Base-by-base conservation (phyloP, 2,113 vertebrate genomes). In the Pelusios castaneus region DNA sequence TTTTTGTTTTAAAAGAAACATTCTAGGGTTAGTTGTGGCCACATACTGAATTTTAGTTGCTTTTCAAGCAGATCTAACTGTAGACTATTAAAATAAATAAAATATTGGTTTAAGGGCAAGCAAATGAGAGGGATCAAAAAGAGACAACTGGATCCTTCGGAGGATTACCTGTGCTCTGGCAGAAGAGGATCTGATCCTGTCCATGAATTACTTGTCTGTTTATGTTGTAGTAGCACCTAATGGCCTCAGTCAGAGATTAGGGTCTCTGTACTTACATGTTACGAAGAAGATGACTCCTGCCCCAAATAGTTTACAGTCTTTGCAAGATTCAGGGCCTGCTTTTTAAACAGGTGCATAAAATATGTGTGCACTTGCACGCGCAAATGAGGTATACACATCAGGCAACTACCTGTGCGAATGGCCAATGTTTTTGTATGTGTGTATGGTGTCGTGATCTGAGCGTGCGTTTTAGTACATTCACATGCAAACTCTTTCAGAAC, bases 381-480 rank as follows among this genome's bases (percentile, higher is more conserved):
- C 63, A 70, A 51, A 38, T 82, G 43, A 25, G 0, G 0, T 11
- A 5, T 0, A 0, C 84, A n/a, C 67, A 29, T 60, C 1, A 1
- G 56, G 49, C 21, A 85, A 47, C 79, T 80, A 73, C 73, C 31
- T 4, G 60, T 38, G 21, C 17, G 77, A 58, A n/a, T 83, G 5
- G 54, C 6, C 13, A 16, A 31, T 80, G 29, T 31, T 41, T 14
- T 34, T 76, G 38, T 70, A 11, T 24, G 73, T 5, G 19, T 22
- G 19, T 70, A 17, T 52, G 38, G n/a, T 70, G 21, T 14, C 19
- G 43, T 45, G 41, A 76, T 6, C 45, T 80, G 3, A 22, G 3
- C 0, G 34, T 75, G 73, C 24, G 12, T 29, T 76, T 76, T 27
- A 43, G 0, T 10, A 55, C 1, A 0, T 13, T 25, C n/a, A 1